phyloP scores from a whole-genome alignment of 2,888 invertebrate species.

The Caenorhabditis japonica region DNA sequence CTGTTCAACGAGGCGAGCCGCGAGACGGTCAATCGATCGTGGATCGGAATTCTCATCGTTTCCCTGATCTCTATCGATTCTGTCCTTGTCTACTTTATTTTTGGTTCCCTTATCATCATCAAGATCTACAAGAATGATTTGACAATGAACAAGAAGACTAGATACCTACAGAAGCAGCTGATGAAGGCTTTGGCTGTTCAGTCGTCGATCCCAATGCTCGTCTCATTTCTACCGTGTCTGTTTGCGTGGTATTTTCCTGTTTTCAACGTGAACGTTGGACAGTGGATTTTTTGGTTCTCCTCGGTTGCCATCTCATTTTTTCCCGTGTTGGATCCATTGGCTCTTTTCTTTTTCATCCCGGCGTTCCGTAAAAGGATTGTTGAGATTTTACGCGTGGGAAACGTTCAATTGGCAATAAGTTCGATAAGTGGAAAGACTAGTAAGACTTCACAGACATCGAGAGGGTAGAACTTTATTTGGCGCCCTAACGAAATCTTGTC shows the following conservation, averaged over 20 bases:
- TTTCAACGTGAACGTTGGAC: conserved; percentile 10
- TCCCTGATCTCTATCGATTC: conserved; percentile 12
- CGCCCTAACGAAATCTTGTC: no score
- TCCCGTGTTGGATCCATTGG: conserved; percentile 17
- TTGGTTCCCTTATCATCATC: background rate
- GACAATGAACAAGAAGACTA: no score
- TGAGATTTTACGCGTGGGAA: no score
- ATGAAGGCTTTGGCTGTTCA: conserved; percentile 10
- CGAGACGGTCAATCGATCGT: background rate
- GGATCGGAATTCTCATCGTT: conserved; percentile 13
- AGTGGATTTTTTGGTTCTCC: conserved; percentile 11
- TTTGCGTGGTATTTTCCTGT: conserved; percentile 17
- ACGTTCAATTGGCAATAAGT: no score
- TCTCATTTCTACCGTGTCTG: conserved; percentile 11
- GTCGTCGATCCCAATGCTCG: conserved; percentile 9
- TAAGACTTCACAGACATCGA: no score
- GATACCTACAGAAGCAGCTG: conserved; percentile 17
- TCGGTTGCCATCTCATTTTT: conserved; percentile 15
- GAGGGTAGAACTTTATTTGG: no score
- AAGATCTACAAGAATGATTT: background rate
- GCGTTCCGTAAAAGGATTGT: conserved; percentile 12
- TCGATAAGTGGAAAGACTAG: no score
- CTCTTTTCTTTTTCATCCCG: conserved; percentile 9
- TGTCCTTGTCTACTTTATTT: background rate
- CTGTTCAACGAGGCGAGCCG: no score